Conservation (phyloP, 2,888 invertebrate species). For the Lycaena phlaeas region DNA sequence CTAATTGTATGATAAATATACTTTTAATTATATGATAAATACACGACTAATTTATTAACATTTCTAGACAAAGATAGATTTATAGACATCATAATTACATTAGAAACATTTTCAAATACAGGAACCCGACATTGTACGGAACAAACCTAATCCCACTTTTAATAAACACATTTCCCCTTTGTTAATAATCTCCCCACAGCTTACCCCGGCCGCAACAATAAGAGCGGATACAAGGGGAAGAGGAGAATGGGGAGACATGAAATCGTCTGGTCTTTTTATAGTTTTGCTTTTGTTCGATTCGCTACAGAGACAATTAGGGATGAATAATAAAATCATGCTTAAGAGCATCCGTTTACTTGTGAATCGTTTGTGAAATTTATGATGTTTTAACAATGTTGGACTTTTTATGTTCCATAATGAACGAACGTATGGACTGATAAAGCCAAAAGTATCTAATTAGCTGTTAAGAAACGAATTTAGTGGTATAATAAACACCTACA, state of each 20-base stretch:
- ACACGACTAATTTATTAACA: too few relatives aligned
- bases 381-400: not conserved
- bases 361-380: slow-evolving; percentile 5
- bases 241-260: slow-evolving; percentile 21
- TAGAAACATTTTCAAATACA: slow-evolving; percentile 14
- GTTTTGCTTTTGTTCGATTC: slow-evolving; percentile 13
- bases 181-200: slow-evolving; percentile 17
- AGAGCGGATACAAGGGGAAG: slow-evolving; percentile 22
- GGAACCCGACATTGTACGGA: slow-evolving; percentile 15
- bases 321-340: slow-evolving; percentile 13
- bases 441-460: too few relatives aligned
- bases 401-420: too few relatives aligned
- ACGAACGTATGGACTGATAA: too few relatives aligned
- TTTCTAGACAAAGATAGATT: not conserved
- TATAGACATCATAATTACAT: slow-evolving; percentile 6
- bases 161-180: slow-evolving; percentile 31
- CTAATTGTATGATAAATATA: too few relatives aligned
- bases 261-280: slow-evolving; percentile 21
- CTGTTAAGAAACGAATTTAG: too few relatives aligned
- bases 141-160: slow-evolving; percentile 33
- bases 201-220: slow-evolving; percentile 24
- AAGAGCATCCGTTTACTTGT: slow-evolving; percentile 8
- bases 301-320: slow-evolving; percentile 14
- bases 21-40: too few relatives aligned
- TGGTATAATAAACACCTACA: too few relatives aligned